phyloP scores from a whole-genome alignment of 2,797 vertebrate species.

The Chelmon rostratus region DNA sequence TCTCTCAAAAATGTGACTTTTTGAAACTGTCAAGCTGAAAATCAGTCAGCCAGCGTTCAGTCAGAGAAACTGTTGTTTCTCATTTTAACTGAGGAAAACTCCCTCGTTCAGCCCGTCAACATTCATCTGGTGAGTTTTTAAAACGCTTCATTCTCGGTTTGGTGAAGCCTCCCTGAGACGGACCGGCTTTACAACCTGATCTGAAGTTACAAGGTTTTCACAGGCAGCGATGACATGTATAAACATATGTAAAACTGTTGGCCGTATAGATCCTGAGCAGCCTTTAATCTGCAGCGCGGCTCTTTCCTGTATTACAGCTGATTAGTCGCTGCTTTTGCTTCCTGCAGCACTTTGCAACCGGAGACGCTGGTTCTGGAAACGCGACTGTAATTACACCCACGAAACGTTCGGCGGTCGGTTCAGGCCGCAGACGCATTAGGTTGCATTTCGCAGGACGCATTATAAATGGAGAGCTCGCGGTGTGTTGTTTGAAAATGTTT shows the following conservation, averaged over 20 bases:
- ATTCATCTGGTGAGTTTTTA: too few relatives aligned
- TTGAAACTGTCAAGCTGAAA: too few relatives aligned
- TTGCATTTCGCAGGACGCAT: slow-evolving; percentile 10
- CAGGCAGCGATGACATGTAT: slow-evolving; percentile 29
- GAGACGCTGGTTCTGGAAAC: slow-evolving; percentile 21
- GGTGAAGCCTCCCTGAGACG: not conserved
- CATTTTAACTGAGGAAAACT: too few relatives aligned
- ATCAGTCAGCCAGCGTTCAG: too few relatives aligned
- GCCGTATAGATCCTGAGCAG: not conserved
- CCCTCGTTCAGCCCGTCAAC: too few relatives aligned
- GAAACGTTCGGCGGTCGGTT: not conserved
- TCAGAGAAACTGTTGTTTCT: too few relatives aligned
- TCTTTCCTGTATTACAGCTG: slow-evolving; percentile 53
- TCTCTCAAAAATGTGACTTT: too few relatives aligned
- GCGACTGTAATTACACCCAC: slow-evolving; percentile 40
- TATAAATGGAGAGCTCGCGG: not conserved
- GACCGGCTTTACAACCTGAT: not conserved
- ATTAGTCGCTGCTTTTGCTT: slow-evolving; percentile 52
- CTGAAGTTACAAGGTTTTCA: not conserved
- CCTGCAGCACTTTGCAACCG: slow-evolving; percentile 58
- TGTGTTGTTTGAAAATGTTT: slow-evolving; percentile 55
- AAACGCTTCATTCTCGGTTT: not conserved
- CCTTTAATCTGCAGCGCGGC: slow-evolving; percentile 46
- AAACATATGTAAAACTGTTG: slow-evolving; percentile 27
- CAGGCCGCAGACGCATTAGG: slow-evolving; percentile 30